These are phyloP conservation scores for Lasioglossum oenotherae DNA, from an alignment of 2,888 invertebrate species.

Conservation along the genomic window DNA sequence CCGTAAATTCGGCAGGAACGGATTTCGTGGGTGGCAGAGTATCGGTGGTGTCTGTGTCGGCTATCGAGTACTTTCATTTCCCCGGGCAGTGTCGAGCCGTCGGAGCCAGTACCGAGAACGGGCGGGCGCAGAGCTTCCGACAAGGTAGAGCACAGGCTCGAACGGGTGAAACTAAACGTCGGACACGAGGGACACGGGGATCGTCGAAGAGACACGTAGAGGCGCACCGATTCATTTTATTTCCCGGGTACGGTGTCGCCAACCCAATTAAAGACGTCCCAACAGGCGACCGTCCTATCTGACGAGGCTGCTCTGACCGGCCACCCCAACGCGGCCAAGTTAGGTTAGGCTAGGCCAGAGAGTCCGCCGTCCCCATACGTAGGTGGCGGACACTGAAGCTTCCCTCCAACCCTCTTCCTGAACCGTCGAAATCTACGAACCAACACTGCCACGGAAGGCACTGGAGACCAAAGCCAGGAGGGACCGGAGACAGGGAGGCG, in stretches of 20 bases:
- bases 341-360: constrained; percentile 51
- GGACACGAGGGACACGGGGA: constrained; percentile 23
- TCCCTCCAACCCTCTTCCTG: constrained; percentile 44
- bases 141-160: constrained; percentile 25
- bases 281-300: constrained; percentile 74
- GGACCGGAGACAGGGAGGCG: constrained; percentile 33
- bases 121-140: not conserved
- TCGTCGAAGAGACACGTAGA: constrained; percentile 56
- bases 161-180: constrained; percentile 39
- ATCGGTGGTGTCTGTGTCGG: not conserved
- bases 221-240: constrained; percentile 78
- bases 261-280: constrained; percentile 84
- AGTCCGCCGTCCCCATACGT: constrained; percentile 40
- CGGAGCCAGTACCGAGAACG: not conserved
- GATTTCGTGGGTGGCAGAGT: not conserved
- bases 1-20: not conserved
- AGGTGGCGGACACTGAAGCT: constrained; percentile 38
- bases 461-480: constrained; percentile 72
- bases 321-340: constrained; percentile 56
- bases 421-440: constrained; percentile 70
- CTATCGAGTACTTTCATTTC: constrained; percentile 38
- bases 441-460: constrained; percentile 74
- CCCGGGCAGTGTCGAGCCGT: constrained; percentile 10
- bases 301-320: constrained; percentile 55
- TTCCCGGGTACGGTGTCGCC: constrained; percentile 78